Evolutionary conservation across 2,797 vertebrate species (phyloP).

Genomic region (Enteromius anoplus): DNA sequence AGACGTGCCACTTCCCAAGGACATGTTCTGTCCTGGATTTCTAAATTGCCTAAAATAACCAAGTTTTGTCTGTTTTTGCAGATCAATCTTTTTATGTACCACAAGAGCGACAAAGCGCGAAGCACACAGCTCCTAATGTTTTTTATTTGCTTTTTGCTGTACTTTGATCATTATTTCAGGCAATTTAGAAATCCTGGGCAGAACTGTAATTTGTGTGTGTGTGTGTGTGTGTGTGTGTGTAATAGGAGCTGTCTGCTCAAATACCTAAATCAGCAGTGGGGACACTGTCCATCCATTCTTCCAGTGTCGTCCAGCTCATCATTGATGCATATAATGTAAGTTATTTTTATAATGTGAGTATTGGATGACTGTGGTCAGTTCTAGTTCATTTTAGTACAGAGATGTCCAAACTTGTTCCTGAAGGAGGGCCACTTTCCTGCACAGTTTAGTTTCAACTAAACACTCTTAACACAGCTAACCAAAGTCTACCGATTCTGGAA

Average conservation of each 20-base stretch:
- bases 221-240: background rate
- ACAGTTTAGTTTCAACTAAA: background rate
- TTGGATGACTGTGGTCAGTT: background rate
- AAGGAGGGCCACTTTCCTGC: background rate
- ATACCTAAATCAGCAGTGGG: slow-evolving; percentile 98
- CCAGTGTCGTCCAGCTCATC: slow-evolving; percentile 95
- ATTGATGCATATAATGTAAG: slow-evolving; percentile 94
- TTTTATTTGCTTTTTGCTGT: background rate
- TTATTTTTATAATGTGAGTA: background rate
- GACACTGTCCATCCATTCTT: slow-evolving; percentile 91
- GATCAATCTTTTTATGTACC: background rate
- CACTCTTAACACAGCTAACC: background rate
- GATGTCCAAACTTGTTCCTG: background rate
- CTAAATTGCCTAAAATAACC: background rate
- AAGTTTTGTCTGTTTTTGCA: background rate
- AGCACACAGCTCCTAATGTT: background rate
- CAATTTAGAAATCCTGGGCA: too few relatives aligned
- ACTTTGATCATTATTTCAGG: too few relatives aligned
- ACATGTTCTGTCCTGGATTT: background rate
- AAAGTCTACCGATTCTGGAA: too few relatives aligned
- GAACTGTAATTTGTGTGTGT: background rate
- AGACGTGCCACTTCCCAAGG: background rate
- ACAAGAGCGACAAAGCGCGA: background rate
- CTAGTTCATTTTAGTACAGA: background rate
- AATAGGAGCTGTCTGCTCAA: slow-evolving; percentile 91